Conservation (phyloP, 2,888 invertebrate species). For the Lithophane leautieri region DNA sequence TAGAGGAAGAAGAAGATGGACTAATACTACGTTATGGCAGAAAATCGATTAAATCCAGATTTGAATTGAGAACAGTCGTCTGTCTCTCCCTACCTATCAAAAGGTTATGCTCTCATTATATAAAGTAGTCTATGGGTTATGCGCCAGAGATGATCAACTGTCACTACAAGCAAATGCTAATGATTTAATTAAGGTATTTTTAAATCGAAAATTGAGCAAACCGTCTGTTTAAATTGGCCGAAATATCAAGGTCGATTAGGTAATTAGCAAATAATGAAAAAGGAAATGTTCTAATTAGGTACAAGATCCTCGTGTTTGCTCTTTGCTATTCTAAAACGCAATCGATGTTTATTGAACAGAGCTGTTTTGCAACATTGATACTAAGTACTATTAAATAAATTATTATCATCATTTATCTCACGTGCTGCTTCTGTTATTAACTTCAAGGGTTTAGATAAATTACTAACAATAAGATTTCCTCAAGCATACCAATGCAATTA, state of each 20-base stretch:
- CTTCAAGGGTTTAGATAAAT: constrained; percentile 55
- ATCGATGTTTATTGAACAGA: constrained; percentile 8
- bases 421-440: constrained; percentile 47
- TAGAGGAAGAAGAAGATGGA: background rate
- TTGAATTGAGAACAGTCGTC: background rate
- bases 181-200: constrained; percentile 15
- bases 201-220: constrained; percentile 15
- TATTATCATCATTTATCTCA: constrained; percentile 32
- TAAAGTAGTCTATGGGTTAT: no score
- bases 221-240: constrained; percentile 7
- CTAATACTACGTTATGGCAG: background rate
- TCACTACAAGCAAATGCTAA: constrained; percentile 18
- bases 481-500: constrained; percentile 40
- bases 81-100: background rate
- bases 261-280: constrained; percentile 41
- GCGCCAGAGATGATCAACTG: background rate
- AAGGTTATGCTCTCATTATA: constrained; percentile 13
- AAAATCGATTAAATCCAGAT: background rate
- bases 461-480: constrained; percentile 46
- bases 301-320: constrained; percentile 19
- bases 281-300: constrained; percentile 32
- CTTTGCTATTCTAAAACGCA: constrained; percentile 19
- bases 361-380: constrained; percentile 35
- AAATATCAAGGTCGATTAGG: constrained; percentile 44
- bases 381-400: constrained; percentile 10